A percentile compares a stretch with the other conserved stretches of the same genome.
These are phyloP conservation scores for Agrochola litura DNA, from an alignment of 2,888 invertebrate species.

Conservation along the genomic window DNA sequence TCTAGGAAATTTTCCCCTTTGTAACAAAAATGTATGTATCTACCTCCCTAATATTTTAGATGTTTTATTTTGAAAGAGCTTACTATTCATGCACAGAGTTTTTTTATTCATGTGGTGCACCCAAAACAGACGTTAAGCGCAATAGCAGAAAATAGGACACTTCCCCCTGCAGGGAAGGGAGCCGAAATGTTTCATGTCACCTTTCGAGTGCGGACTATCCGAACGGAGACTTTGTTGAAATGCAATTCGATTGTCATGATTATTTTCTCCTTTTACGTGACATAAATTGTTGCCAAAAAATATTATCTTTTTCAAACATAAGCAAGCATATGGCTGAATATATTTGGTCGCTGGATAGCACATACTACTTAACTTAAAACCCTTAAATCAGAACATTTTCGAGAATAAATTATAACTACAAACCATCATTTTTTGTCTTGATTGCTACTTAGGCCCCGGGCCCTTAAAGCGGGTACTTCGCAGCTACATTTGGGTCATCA, in stretches of 20 bases:
- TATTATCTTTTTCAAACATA: background rate
- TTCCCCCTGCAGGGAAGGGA: slow-evolving; percentile 4
- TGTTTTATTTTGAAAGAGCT: background rate
- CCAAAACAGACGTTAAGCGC: slow-evolving; percentile 32
- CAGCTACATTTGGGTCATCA: slow-evolving; percentile 55
- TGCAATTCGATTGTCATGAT: slow-evolving; percentile 40
- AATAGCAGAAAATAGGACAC: slow-evolving; percentile 48
- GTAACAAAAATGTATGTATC: background rate
- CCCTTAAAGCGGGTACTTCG: slow-evolving; percentile 46
- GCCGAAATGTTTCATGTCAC: slow-evolving; percentile 43
- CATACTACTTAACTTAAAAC: background rate
- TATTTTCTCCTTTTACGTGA: slow-evolving; percentile 18
- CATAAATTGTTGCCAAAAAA: slow-evolving; percentile 7
- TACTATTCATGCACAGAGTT: background rate
- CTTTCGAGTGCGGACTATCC: slow-evolving; percentile 17
- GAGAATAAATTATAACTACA: background rate
- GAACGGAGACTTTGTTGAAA: slow-evolving; percentile 37
- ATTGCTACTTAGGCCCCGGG: slow-evolving; percentile 23
- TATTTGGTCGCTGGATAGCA: background rate
- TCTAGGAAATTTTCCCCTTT: background rate
- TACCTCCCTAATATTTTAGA: background rate
- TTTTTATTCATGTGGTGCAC: slow-evolving; percentile 14
- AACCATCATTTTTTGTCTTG: background rate
- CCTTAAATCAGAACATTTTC: background rate
- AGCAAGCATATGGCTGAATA: background rate